Evolutionary conservation across 1,140 invertebrate species (phyloP).

Genomic region (Steinernema khuongi): DNA sequence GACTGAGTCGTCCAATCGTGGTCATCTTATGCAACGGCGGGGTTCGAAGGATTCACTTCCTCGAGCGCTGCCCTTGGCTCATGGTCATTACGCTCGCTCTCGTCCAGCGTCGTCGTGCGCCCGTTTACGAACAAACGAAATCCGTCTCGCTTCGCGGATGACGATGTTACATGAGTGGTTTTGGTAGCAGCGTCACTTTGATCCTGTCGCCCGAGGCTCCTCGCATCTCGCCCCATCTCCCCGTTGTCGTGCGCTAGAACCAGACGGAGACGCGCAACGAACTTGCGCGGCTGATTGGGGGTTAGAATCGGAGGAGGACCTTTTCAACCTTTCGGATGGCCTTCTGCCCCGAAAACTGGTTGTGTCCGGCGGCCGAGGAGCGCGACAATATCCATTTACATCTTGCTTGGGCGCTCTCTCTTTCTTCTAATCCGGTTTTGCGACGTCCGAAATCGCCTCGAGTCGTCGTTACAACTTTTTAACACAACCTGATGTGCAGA

Average conservation of each 20-base stretch:
- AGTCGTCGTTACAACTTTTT: slow-evolving; percentile 17
- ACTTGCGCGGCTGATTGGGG: slow-evolving; percentile 14
- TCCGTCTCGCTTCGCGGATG: slow-evolving; percentile 16
- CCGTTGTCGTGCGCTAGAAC: slow-evolving; percentile 14
- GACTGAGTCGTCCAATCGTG: too few relatives aligned
- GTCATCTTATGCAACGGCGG: neutral
- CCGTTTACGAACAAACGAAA: slow-evolving; percentile 10
- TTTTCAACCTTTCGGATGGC: slow-evolving; percentile 14
- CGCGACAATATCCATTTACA: slow-evolving; percentile 16
- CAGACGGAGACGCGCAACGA: slow-evolving; percentile 16
- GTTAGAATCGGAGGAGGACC: slow-evolving; percentile 14
- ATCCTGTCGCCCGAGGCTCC: slow-evolving; percentile 7
- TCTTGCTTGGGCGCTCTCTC: slow-evolving; percentile 14
- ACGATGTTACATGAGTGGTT: slow-evolving; percentile 14
- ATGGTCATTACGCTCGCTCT: slow-evolving; percentile 5
- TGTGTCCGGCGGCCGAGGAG: slow-evolving; percentile 10
- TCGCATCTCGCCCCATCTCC: slow-evolving; percentile 11
- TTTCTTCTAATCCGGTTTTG: slow-evolving; percentile 15
- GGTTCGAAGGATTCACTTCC: neutral
- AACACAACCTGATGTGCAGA: slow-evolving; percentile 6
- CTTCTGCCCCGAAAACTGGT: slow-evolving; percentile 16
- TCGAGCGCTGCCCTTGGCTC: slow-evolving; percentile 5
- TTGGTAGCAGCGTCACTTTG: slow-evolving; percentile 15
- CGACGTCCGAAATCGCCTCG: slow-evolving; percentile 16
- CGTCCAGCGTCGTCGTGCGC: neutral